Percentiles rank a stretch among this genome's conserved stretches.
Evolutionary conservation across 1,140 invertebrate genomes (phyloP).

Genomic region (Maniola jurtina): DNA sequence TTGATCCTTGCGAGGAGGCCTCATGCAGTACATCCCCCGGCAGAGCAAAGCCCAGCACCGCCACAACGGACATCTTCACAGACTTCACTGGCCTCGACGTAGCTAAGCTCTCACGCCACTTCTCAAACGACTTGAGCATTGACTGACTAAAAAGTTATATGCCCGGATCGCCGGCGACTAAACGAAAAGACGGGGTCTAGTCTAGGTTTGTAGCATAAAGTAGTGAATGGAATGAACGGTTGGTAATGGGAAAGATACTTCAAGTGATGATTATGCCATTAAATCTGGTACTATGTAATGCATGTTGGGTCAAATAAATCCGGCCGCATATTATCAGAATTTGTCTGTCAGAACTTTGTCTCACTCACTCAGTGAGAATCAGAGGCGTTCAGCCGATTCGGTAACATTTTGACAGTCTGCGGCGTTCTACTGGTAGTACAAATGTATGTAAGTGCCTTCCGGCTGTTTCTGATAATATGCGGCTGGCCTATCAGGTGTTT

Average conservation of each 20-base stretch:
- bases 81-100: constrained; percentile 72
- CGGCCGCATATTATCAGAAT: too few relatives aligned
- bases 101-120: constrained; percentile 66
- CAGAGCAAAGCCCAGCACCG: constrained; percentile 43
- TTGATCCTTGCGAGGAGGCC: constrained; percentile 49
- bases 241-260: not conserved
- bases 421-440: too few relatives aligned
- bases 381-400: too few relatives aligned
- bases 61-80: constrained; percentile 62
- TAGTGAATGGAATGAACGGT: not conserved
- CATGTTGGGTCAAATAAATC: too few relatives aligned
- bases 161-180: constrained; percentile 53
- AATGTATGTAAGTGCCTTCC: too few relatives aligned
- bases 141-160: constrained; percentile 78
- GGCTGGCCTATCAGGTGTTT: too few relatives aligned
- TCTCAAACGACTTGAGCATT: constrained; percentile 74
- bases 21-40: constrained; percentile 45
- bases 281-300: too few relatives aligned
- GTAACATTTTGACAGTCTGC: too few relatives aligned
- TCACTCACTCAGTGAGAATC: too few relatives aligned
- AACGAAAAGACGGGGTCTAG: constrained; percentile 24
- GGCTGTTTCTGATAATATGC: too few relatives aligned
- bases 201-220: not conserved
- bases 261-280: too few relatives aligned
- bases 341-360: too few relatives aligned